Evolutionary conservation across 2,888 invertebrate genomes (phyloP), one percentile per base, ranked within the genome.

Genomic region (Synanthedon myopaeformis): DNA sequence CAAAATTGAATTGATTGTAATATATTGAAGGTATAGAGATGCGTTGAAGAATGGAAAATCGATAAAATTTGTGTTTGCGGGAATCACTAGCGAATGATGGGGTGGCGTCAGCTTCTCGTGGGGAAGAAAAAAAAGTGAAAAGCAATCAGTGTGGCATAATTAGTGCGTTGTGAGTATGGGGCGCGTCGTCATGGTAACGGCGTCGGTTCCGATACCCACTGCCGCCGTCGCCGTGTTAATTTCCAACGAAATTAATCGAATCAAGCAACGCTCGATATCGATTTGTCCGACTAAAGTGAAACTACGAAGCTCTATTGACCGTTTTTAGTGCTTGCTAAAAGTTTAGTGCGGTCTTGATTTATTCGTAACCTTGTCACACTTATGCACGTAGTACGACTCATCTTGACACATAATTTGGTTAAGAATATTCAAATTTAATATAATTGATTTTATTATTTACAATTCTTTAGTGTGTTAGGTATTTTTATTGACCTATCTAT

Each of bases 71-170:
- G 52, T 53, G 52, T 53, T 42, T 42, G 51, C 55, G 42, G 51
- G 71, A 66, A 75, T 69, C 76, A 73, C 76, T 81, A 77, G 64
- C 64, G 64, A 68, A 62, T 70, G 74, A 79, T 79, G 78, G 86
- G 85, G 85, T 81, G 82, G 82, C 79, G 76, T 77, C 79, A 77
- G 78, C 73, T 79, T 82, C 86, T 85, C 79, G 74, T 81, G 76
- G 86, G 84, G 84, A 75, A 79, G 70, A 79, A 84, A 82, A 55
- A 77, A 85, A 86, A 82, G 82, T 82, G 79, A 82, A 87, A 86
- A 85, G 87, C 87, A 87, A 87, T 87, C 87, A 87, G 82, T 85
- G 87, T 82, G 84, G 83, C 81, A 85, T 87, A 87, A 87, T 87
- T 87, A 87, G 87, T 86, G 85, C 78, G 84, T 83, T 78, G 83